A percentile compares a stretch with the other conserved stretches of the same genome.
phyloP scores from a whole-genome alignment of 1,140 invertebrate species.

The Eumaeus atala region DNA sequence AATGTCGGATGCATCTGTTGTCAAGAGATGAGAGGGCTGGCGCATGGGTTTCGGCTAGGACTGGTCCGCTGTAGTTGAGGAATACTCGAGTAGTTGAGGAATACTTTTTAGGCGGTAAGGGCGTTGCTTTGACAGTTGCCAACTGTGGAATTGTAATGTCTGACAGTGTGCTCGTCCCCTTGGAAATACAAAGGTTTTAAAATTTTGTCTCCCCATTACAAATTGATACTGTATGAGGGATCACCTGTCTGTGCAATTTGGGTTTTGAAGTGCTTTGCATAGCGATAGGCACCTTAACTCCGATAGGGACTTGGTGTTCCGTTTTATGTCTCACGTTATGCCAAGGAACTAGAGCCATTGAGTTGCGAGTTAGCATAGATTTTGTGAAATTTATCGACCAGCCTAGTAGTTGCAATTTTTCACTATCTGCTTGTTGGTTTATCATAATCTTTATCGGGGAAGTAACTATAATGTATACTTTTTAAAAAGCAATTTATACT shows the following conservation, averaged over 20 bases:
- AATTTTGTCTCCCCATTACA: constrained; percentile 40
- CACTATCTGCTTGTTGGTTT: too few species aligned
- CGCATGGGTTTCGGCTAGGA: not conserved
- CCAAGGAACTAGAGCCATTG: constrained; percentile 11
- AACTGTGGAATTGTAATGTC: constrained; percentile 10
- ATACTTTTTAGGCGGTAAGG: constrained; percentile 14
- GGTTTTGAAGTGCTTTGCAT: constrained; percentile 14
- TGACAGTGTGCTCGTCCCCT: constrained; percentile 44
- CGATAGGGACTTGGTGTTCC: not conserved
- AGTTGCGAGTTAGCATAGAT: not conserved
- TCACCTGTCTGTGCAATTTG: constrained; percentile 21
- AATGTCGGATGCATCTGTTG: constrained; percentile 38
- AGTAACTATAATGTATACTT: too few species aligned
- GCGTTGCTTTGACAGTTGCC: constrained; percentile 22
- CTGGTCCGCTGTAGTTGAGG: too few species aligned
- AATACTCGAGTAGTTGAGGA: too few species aligned
- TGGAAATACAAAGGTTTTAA: constrained; percentile 72
- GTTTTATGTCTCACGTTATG: constrained; percentile 15
- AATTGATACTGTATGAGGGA: constrained; percentile 29
- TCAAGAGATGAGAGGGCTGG: constrained; percentile 20
- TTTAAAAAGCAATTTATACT: too few species aligned
- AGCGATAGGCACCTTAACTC: constrained; percentile 13
- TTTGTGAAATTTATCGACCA: not conserved
- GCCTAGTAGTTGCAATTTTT: too few species aligned
- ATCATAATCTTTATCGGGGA: too few species aligned